A percentile compares a stretch with the other conserved stretches of the same genome.
Evolutionary conservation across 2,797 vertebrate species (phyloP).

Genomic region (Percopsis omiscomaycus): DNA sequence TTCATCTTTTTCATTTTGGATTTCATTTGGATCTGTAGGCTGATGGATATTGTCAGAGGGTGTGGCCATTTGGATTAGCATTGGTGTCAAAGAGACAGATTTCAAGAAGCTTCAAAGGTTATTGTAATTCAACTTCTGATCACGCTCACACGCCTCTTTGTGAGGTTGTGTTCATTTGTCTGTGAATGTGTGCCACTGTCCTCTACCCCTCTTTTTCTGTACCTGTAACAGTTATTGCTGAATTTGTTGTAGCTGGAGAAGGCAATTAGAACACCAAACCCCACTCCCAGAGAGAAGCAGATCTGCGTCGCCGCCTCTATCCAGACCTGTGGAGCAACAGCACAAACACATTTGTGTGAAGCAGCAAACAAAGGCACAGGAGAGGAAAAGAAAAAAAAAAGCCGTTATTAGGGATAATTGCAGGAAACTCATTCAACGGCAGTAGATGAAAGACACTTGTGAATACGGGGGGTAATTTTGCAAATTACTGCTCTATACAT

Average conservation of each 20-base stretch:
- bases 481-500: slow-evolving; percentile 84
- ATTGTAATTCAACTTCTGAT: slow-evolving; percentile 60
- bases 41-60: slow-evolving; percentile 55
- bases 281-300: slow-evolving; percentile 93
- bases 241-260: slow-evolving; percentile 96
- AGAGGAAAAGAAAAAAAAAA: slow-evolving; percentile 53
- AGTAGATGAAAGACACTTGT: slow-evolving; percentile 87
- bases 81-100: slow-evolving; percentile 55
- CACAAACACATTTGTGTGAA: slow-evolving; percentile 73
- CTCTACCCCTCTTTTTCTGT: slow-evolving; percentile 21
- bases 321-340: slow-evolving; percentile 87
- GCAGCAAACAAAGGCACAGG: slow-evolving; percentile 63
- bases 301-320: slow-evolving; percentile 92
- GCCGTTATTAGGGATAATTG: slow-evolving; percentile 90
- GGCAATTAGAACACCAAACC: slow-evolving; percentile 92
- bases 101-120: slow-evolving; percentile 71
- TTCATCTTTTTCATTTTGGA: no score
- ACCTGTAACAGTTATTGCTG: slow-evolving; percentile 94
- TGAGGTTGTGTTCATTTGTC: slow-evolving; percentile 6
- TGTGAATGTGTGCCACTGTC: slow-evolving; percentile 16
- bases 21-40: slow-evolving; percentile 5
- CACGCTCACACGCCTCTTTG: neutral
- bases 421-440: slow-evolving; percentile 88
- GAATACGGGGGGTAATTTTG: slow-evolving; percentile 87
- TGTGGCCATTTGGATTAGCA: slow-evolving; percentile 44